Evolutionary conservation across 2,113 vertebrate species (phyloP), one percentile per base, ranked within the genome.

Genomic region (Conger conger): DNA sequence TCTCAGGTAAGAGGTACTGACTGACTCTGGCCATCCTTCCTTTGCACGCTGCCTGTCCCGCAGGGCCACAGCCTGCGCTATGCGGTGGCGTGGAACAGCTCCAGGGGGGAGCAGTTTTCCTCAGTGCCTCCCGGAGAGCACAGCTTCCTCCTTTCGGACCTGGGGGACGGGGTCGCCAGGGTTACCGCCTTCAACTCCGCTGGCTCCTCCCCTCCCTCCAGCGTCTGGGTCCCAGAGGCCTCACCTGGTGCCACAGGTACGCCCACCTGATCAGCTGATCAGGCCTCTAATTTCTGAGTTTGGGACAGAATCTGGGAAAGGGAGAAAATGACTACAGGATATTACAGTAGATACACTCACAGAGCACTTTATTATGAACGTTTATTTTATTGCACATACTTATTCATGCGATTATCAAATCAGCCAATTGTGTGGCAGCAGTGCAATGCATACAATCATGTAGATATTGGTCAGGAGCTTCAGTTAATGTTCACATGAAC

Each of bases 51-150:
- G 93, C 17, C 3, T 3, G 90, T 42, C n/a, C 82, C 36, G 30
- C 91, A 93, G 81, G 94, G 92, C 68, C 90, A 94, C n/a, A 94
- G 93, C 53, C 0, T 15, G 8, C 73, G 87, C 17, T 94, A 93
- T 83, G 37, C 87, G 38, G 89, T 95, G 60, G 84, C 76, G 37
- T 91, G 91, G 87, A 40, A 5, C 40, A 86, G 60, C 15, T 38
- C 42, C 9, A 27, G 63, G 3, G 3, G 0, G 2, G 18, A 5
- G 60, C 68, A 0, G 36, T 1, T 27, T 76, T 3, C 23, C n/a
- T 33, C 5, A 9, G 60, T 89, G 50, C 0, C 3, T 17, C 23
- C 20, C 30, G 16, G 37, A 6, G 0, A 76, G 0, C 8, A 87
- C 79, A 86, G 38, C 0, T 1, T 84, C 11, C 0, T 17, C 0